Evolutionary conservation across 2,888 invertebrate genomes (phyloP).

Genomic region (Dasypolia templi): DNA sequence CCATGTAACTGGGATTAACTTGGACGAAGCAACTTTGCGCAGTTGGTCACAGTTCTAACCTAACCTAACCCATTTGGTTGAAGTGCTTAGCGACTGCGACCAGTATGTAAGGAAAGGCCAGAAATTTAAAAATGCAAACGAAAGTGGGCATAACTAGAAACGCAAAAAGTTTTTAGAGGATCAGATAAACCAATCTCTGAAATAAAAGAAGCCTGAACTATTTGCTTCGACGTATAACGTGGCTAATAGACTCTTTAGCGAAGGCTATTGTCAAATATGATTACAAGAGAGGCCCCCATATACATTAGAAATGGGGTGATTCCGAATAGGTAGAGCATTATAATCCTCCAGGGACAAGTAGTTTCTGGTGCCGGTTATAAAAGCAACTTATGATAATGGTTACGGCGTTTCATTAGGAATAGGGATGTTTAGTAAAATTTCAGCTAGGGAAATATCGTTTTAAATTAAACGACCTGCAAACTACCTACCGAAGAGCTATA

Average conservation of each 20-base stretch:
- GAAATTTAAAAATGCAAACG: background rate
- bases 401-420: conserved; percentile 54
- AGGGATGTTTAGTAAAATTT: conserved; percentile 18
- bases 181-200: background rate
- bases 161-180: background rate
- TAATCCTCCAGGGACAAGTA: conserved; percentile 50
- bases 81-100: background rate
- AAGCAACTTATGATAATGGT: conserved; percentile 56
- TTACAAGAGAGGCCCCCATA: conserved; percentile 36
- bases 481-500: background rate
- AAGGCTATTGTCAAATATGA: conserved; percentile 45
- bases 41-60: background rate
- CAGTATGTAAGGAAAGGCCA: background rate
- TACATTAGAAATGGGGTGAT: conserved; percentile 57
- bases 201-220: conserved; percentile 20
- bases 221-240: conserved; percentile 3
- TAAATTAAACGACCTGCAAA: background rate
- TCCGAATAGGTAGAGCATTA: conserved; percentile 57
- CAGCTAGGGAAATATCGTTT: conserved; percentile 3
- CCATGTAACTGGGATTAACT: background rate
- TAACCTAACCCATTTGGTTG: background rate
- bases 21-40: background rate
- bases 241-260: conserved; percentile 34
- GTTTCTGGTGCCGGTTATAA: conserved; percentile 49
- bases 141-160: background rate